Evolutionary conservation across 2,888 invertebrate genomes (phyloP), one percentile per base, ranked within the genome.

Genomic region (Himalopsyche kuldschensis): DNA sequence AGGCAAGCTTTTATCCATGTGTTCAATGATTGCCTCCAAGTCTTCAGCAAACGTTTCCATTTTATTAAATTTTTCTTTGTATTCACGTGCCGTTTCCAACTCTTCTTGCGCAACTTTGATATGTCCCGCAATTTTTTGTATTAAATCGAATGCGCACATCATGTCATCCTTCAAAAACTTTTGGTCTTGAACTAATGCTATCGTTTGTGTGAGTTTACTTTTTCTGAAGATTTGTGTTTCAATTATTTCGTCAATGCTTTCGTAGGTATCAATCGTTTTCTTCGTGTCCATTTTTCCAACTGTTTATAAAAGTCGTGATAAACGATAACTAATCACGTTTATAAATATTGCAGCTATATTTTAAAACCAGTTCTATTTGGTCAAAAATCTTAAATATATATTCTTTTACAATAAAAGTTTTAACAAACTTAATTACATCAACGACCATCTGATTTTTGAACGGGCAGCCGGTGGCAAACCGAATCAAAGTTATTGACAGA

Each of bases 161-260:
- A 85, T 84, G 6, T 85, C 78, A 1, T 79, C 76, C 31, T 80
- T 55, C 27, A 86, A 35, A 79, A 82, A 79, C 81, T 84, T 85
- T 30, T 82, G 82, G 32, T 86, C 86, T 75, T 84, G 79, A 24
- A 86, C 79, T 11, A 86, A 77, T 30, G 63, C 27, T 46, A 86
- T 76, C 31, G 77, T 78, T 20, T 81, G 77, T 11, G 80, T 46
- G 30, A 86, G 41, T 30, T 86, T 69, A 41, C 82, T 46, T 47
- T 79, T 84, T 79, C 79, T 84, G 4, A 47, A 32, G 30, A 47
- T 85, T 63, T 86, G 86, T 47, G 82, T 31, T 27, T 79, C 35
- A 35, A 86, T 86, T 15, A 86, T 31, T 46, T 86, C 86, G 41
- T 85, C 85, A 10, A 84, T 77, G 75, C 82, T 84, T 76, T 84